Evolutionary conservation across 1,140 invertebrate species (phyloP), one percentile per base, ranked within the genome.

Genomic region (Hyphantria cunea): DNA sequence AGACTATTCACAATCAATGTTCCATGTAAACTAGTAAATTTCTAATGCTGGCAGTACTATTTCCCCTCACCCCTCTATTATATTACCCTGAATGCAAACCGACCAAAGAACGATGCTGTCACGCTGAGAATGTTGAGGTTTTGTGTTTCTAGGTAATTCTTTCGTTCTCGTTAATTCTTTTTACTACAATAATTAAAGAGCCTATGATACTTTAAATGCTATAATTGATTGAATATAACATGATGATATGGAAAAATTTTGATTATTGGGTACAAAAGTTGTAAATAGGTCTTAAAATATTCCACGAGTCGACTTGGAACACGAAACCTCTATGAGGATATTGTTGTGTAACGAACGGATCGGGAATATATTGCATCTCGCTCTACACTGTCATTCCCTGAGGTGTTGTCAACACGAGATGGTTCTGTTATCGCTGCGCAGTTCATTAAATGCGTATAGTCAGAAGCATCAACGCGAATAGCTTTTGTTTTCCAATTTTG

Each of bases 351-450:
- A 25, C 17, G 17, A 72, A 64, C 14, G 4, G 14, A 37, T 33
- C 58, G 52, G 14, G 25, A 49, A 64, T 56, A 76, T 81, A 7
- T 73, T 77, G 73, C 58, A 17, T 86, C 86, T 76, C 81, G 49
- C 69, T 74, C 64, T 59, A 52, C 60, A 53, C 15, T 70, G 64
- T 73, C 72, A 80, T 75, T 76, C 54, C 58, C 58, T 56, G 78
- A 69, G 51, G 67, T 64, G 74, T 82, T 84, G 83, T 85, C 80
- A 88, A 84, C 73, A 80, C 67, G 78, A 78, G 71, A 83, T 84
- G 82, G 69, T 78, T 72, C 74, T 63, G 74, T 85, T 88, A 89
- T 87, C 86, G 75, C 79, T 86, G 84, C 84, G 84, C 73, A 86
- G 74, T 86, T 72, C 70, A 78, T 82, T 78, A 81, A 83, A 82